A percentile compares a stretch with the other conserved stretches of the same genome.
phyloP scores from a whole-genome alignment of 1,140 invertebrate species.

The Diachasma alloeum region DNA sequence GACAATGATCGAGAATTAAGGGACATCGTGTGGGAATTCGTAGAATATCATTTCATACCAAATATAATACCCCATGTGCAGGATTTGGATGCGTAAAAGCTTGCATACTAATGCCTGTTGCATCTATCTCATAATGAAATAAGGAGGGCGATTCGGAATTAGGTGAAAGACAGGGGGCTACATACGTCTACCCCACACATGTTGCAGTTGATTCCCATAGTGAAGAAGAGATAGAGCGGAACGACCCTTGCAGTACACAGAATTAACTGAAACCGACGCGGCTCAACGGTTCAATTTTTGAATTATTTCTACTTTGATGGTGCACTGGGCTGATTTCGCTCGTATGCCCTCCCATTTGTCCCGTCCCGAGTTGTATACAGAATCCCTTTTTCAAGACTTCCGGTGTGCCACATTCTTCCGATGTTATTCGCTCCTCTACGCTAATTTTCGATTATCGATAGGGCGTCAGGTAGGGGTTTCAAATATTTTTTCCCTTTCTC shows the following conservation, averaged over 20 bases:
- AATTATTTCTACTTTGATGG: constrained; percentile 26
- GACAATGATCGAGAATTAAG: constrained; percentile 54
- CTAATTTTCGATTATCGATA: constrained; percentile 17
- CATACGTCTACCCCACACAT: neutral
- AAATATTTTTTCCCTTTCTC: neutral
- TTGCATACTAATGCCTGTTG: constrained; percentile 29
- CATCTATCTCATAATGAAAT: neutral
- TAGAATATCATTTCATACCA: neutral
- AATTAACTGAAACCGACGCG: constrained; percentile 20
- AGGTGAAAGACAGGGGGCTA: neutral
- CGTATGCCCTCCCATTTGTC: neutral
- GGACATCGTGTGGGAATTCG: constrained; percentile 22
- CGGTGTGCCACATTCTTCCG: neutral
- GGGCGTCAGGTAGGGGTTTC: constrained; percentile 9
- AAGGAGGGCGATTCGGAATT: no score
- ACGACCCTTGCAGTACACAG: constrained; percentile 18
- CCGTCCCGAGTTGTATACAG: neutral
- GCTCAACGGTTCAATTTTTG: constrained; percentile 35
- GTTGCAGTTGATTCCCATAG: constrained; percentile 14
- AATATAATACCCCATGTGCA: constrained; percentile 34
- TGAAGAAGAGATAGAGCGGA: constrained; percentile 25
- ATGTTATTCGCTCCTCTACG: neutral
- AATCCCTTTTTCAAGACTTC: neutral
- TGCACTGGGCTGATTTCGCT: neutral
- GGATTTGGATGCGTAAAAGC: constrained; percentile 6